Percentiles rank a stretch among this genome's conserved stretches.
Evolutionary conservation across 2,888 invertebrate genomes (phyloP).

Genomic region (Ametastegia equiseti): DNA sequence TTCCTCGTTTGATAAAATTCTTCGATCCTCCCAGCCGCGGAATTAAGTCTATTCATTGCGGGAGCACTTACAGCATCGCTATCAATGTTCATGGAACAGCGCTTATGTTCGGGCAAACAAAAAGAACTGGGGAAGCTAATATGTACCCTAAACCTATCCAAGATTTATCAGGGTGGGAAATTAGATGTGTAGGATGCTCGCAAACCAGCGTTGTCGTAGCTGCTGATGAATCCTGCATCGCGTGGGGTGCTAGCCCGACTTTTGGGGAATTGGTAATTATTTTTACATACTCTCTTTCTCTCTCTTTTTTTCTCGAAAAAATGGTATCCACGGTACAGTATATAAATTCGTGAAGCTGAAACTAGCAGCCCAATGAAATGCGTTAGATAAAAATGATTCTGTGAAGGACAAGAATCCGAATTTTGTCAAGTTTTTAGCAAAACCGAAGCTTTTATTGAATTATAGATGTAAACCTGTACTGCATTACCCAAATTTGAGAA

Average conservation of each 20-base stretch:
- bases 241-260: constrained; percentile 96
- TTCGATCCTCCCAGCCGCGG: constrained; percentile 92
- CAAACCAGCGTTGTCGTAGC: constrained; percentile 91
- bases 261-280: constrained; percentile 90
- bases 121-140: constrained; percentile 95
- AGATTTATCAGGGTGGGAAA: constrained; percentile 95
- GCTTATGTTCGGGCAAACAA: constrained; percentile 91
- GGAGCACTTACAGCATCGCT: constrained; percentile 91
- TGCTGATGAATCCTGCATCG: constrained; percentile 93
- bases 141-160: constrained; percentile 98
- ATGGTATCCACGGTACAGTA: no score
- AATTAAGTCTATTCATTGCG: constrained; percentile 88
- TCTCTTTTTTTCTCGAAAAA: no score
- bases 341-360: no score
- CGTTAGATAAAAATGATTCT: no score
- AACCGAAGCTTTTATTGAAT: no score
- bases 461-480: no score
- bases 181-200: constrained; percentile 89
- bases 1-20: constrained; percentile 89
- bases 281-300: no score
- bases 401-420: no score
- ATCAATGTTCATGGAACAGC: constrained; percentile 80
- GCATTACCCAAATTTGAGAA: no score
- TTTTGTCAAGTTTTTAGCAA: no score
- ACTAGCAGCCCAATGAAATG: no score